A percentile compares a stretch with the other conserved stretches of the same genome.
phyloP scores from a whole-genome alignment of 2,888 invertebrate species.

The Branchipolynoe longqiensis region DNA sequence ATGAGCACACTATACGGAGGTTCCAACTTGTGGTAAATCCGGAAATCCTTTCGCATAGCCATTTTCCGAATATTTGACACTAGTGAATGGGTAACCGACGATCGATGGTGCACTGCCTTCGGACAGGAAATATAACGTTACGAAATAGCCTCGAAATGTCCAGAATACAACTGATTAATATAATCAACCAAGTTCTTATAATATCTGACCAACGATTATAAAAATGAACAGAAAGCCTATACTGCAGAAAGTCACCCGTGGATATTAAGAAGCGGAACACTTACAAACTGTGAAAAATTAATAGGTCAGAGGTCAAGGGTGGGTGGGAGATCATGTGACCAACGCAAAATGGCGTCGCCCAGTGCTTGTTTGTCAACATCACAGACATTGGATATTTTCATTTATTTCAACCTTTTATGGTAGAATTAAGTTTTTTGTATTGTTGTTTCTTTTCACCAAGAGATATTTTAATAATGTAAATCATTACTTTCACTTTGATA shows the following conservation, averaged over 20 bases:
- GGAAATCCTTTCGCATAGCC: constrained; percentile 93
- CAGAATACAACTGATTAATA: not conserved
- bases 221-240: not conserved
- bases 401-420: too few species aligned
- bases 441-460: too few species aligned
- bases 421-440: too few species aligned
- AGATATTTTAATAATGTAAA: too few species aligned
- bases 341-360: constrained; percentile 39
- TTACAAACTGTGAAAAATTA: not conserved
- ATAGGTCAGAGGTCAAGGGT: constrained; percentile 28
- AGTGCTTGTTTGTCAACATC: constrained; percentile 1
- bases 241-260: not conserved
- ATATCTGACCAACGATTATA: not conserved
- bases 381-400: too few species aligned
- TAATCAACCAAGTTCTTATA: not conserved
- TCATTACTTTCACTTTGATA: too few species aligned
- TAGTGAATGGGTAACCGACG: not conserved
- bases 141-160: not conserved
- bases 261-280: not conserved
- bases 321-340: constrained; percentile 28
- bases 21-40: constrained; percentile 93
- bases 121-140: not conserved
- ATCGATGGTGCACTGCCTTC: not conserved
- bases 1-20: constrained; percentile 94
- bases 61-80: constrained; percentile 83